Evolutionary conservation across 2,113 vertebrate species (phyloP), one percentile per base, ranked within the genome.

Genomic region (Erythrolamprus reginae): DNA sequence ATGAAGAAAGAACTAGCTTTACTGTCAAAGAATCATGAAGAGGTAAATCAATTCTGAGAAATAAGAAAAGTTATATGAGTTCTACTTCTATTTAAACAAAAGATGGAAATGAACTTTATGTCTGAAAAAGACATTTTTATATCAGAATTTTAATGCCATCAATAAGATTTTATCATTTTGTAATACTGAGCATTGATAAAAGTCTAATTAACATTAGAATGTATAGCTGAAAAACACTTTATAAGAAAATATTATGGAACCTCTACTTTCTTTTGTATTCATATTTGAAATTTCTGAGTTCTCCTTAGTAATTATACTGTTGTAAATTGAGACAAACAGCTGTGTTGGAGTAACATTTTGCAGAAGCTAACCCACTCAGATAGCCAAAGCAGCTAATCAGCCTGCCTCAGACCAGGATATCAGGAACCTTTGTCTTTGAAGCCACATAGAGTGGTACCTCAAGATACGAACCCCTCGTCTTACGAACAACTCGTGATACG

Each of bases 1-100:
- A 98, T 98, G 97, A 98, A 98, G 86, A 97, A 95, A 50, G 98
- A 99, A 89, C 97, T 99, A 17, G 93, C 93, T 83, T 95, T 96
- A 91, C 96, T 99, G 96, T 97, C 98, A 92, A 97, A 96, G 90
- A 97, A 91, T 91, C 98, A 99, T 1, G 98, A 99, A 93, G 98
- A 99, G 98, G 99, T 99, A 92, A 93, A 94, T 95, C 87, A 90
- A 92, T 58, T 13, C 45, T 70, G 0, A 0, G 55, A 88, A 87
- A 83, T 3, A 90, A 84, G 10, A n/a, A 90, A n/a, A n/a, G n/a
- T n/a, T n/a, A n/a, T n/a, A n/a, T n/a, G n/a, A n/a, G n/a, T n/a
- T n/a, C 87, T 12, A 5, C 21, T 42, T 28, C 89, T 92, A 45
- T 51, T 12, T 65, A 26, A 47, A 82, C 26, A 84, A 91, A 91